A percentile compares a stretch with the other conserved stretches of the same genome.
Conservation (phyloP, 2,888 invertebrate genomes). For the Tinea semifulvella region DNA sequence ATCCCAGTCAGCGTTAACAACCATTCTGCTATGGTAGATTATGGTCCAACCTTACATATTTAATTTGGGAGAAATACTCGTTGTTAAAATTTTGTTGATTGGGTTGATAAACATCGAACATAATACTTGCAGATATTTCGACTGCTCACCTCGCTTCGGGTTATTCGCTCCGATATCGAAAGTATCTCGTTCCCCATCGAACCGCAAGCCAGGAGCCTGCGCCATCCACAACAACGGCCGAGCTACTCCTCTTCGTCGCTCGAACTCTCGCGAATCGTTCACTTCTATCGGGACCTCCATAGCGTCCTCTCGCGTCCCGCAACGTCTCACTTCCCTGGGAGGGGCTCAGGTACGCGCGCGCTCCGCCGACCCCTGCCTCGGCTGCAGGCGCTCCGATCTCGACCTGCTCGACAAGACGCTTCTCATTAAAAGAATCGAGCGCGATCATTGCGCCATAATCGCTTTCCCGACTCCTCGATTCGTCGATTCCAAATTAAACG, state of each 20-base stretch:
- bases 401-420: conserved; percentile 53
- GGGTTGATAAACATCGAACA: no score
- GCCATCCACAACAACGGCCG: conserved; percentile 71
- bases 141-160: conserved; percentile 89
- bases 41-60: no score
- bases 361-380: conserved; percentile 46
- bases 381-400: conserved; percentile 27
- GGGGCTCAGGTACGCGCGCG: conserved; percentile 69
- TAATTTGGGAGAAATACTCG: no score
- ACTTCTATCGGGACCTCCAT: conserved; percentile 70
- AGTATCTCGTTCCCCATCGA: conserved; percentile 86
- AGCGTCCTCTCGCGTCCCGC: conserved; percentile 70
- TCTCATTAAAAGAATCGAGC: conserved; percentile 49
- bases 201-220: conserved; percentile 70
- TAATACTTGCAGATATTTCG: conserved; percentile 82
- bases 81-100: no score
- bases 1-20: no score
- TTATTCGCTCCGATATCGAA: conserved; percentile 93
- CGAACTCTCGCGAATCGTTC: conserved; percentile 88
- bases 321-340: conserved; percentile 79
- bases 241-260: conserved; percentile 68
- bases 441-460: conserved; percentile 55
- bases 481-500: conserved; percentile 30
- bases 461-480: conserved; percentile 52
- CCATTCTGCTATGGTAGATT: no score